Conservation (phyloP, 2,113 vertebrate species). For the Nesogale talazaci region DNA sequence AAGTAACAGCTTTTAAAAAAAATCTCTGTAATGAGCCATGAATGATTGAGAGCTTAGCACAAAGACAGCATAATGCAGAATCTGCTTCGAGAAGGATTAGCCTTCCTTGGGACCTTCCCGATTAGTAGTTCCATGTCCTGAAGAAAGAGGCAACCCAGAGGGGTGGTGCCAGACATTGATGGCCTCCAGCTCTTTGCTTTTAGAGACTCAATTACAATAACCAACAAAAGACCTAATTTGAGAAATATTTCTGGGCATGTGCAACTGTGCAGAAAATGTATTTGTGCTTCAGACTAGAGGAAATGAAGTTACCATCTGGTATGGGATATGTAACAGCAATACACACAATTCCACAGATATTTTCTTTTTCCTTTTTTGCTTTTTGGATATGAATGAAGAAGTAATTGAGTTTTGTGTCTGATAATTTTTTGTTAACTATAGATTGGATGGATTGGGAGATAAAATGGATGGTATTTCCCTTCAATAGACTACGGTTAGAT, state of each 20-base stretch:
- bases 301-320: slow-evolving; percentile 65
- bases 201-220: not conserved
- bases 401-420: slow-evolving; percentile 3
- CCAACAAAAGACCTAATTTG: slow-evolving; percentile 48
- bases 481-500: not conserved
- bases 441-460: not conserved
- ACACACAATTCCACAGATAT: slow-evolving; percentile 11
- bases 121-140: not conserved
- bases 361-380: not conserved
- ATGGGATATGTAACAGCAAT: slow-evolving; percentile 4
- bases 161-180: not conserved
- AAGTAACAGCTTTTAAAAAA: slow-evolving; percentile 54
- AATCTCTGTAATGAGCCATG: slow-evolving; percentile 77
- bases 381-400: not conserved
- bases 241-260: slow-evolving; percentile 61
- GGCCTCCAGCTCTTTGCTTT: not conserved
- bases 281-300: slow-evolving; percentile 44
- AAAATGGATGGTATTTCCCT: not conserved
- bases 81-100: not conserved
- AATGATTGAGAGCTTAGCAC: slow-evolving; percentile 60
- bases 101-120: slow-evolving; percentile 36
- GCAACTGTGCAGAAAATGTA: slow-evolving; percentile 65
- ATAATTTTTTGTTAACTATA: not conserved
- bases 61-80: not conserved
- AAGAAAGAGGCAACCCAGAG: not conserved